Evolutionary conservation across 2,888 invertebrate species (phyloP).

Genomic region (Hypomecis punctinalis): DNA sequence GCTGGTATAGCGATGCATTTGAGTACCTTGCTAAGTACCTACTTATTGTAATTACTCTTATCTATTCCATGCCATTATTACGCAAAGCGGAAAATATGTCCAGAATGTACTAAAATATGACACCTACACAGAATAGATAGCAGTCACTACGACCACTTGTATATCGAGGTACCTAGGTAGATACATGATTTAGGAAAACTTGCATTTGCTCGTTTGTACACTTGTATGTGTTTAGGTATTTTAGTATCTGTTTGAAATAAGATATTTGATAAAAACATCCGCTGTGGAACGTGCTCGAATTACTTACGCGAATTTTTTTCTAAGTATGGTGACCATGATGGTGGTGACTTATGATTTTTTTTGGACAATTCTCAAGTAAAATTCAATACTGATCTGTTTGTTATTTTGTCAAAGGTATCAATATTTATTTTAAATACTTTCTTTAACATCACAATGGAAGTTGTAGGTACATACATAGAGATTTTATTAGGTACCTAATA

Average conservation of each 20-base stretch:
- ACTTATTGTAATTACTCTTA: not conserved
- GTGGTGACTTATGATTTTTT: not conserved
- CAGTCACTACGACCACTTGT: not conserved
- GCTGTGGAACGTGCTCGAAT: constrained; percentile 30
- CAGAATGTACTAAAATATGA: constrained; percentile 7
- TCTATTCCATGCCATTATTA: not conserved
- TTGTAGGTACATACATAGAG: too few relatives aligned
- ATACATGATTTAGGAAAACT: not conserved
- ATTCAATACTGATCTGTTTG: too few relatives aligned
- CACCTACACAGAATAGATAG: constrained; percentile 1
- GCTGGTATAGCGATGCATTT: too few relatives aligned
- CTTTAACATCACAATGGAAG: too few relatives aligned
- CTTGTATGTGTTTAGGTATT: not conserved
- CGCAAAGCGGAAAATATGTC: constrained; percentile 1
- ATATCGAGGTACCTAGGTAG: not conserved
- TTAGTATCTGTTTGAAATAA: constrained; percentile 8
- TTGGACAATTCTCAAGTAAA: not conserved
- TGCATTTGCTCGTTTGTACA: not conserved
- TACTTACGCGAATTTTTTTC: not conserved
- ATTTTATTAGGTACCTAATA: too few relatives aligned
- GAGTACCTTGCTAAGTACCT: too few relatives aligned
- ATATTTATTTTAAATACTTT: too few relatives aligned
- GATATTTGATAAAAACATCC: constrained; percentile 39
- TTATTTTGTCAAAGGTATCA: too few relatives aligned
- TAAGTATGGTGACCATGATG: constrained; percentile 11